Base-by-base conservation (phyloP, 1,140 invertebrate species). In the Hylyphantes graminicola region DNA sequence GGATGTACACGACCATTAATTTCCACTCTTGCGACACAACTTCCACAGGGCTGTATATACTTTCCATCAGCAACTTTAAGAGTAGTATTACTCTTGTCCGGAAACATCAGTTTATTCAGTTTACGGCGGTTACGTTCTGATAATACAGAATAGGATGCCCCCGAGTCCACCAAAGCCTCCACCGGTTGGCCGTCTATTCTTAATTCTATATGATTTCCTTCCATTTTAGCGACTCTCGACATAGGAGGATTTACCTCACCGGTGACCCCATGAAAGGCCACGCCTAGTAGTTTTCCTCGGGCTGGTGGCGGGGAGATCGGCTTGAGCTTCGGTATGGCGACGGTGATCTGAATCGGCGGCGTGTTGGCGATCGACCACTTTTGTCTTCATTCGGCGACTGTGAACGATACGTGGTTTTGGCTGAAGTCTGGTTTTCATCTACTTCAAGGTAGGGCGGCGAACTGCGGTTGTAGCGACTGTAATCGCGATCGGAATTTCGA, bases 101-200 rank as follows among this genome's bases (percentile, higher is more conserved):
- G 63, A 65, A 65, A 65, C 63, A 65, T 65, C 8, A 65, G 17
- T 65, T 65, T 65, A 10, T 65, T 65, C 8, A 65, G 63, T 0
- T 21, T 11, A 11, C 17, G 17, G 48, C 63, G 9, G 17, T 17
- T 17, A 21, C 8, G 4, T 19, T 19, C 35, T 35, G 35, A 35
- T 35, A 35, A 35, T 35, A 35, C 35, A 35, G 35, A 35, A 35
- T 35, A 35, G 35, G 35, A 35, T 35, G 35, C 35, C 35, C 35
- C 35, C 5, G 35, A 35, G 35, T 35, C 35, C 35, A 35, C 35
- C 35, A 35, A 35, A 35, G 35, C 35, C 35, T 35, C 35, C 35
- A 35, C 35, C 35, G 35, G 35, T 35, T 35, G n/a, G 35, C 35
- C 35, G 63, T 65, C 63, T 11, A 65, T 12, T 1, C 8, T 65